Base-by-base conservation (phyloP, 2,888 invertebrate genomes). In the Yponomeuta evonymella region DNA sequence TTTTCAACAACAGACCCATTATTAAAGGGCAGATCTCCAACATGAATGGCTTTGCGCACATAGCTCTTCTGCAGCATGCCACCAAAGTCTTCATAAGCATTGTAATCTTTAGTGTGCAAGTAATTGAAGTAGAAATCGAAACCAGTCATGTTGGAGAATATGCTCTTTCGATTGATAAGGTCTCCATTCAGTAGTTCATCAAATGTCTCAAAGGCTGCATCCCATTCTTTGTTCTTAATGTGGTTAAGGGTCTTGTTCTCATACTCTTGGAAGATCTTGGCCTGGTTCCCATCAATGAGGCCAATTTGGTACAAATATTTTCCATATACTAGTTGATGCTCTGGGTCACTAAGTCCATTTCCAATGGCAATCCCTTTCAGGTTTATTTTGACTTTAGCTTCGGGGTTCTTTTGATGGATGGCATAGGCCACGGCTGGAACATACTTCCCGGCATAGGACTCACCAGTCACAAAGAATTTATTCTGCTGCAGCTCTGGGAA, bases 401-500 rank as follows among this genome's bases (percentile, higher is more conserved):
- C 83, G 0, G 95, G 94, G 74, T 94, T 94, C 71, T 93, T 93
- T 75, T 93, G 93, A 77, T 96, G 94, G 71, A 97, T 96, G 0
- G 95, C 94, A 80, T 96, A 94, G 0, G 95, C 94, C 70, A 96
- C 84, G 0, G 97, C 96, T 1, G 98, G 98, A 0, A 94, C 94
- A 83, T 94, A 94, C 76, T 94, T 94, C 0, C 98, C 98, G 66
- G 94, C 97, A 81, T 98, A 98, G 0, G 97, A 97, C 88, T 98
- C 98, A 1, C 98, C 98, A 0, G 97, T 95, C 0, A 97, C 94
- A 88, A 95, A 98, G 83, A 98, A 98, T 70, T 96, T 95, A 77
- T 95, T 95, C 0, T 88, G 81, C 79, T 94, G 94, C 48, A 96
- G 88, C 77, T 97, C 95, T 0, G 96, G 95, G 82, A 98, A 98